phyloP scores from a whole-genome alignment of 2,797 vertebrate genomes.

The Rousettus madagascariensis region DNA sequence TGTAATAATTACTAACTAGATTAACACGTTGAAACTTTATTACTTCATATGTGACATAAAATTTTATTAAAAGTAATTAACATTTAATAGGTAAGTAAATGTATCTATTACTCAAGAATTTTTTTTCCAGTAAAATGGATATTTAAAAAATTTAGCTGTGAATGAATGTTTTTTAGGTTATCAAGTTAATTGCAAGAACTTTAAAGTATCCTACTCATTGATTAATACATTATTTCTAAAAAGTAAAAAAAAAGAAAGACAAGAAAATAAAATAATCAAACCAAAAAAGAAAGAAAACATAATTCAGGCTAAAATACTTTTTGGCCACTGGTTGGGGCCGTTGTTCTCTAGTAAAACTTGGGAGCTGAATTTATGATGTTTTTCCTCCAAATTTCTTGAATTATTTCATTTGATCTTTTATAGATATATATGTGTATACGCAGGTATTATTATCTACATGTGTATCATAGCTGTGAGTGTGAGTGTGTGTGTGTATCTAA shows the following conservation, averaged over 20 bases:
- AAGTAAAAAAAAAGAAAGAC: not conserved
- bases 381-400: not conserved
- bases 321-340: not conserved
- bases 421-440: not conserved
- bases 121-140: not conserved
- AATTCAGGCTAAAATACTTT: not conserved
- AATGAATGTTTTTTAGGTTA: not conserved
- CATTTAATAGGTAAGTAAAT: slow-evolving; percentile 10
- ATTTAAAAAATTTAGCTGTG: not conserved
- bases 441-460: not conserved
- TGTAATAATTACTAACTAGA: not conserved
- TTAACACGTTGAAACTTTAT: not conserved
- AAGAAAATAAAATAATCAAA: not conserved
- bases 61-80: not conserved
- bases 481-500: not conserved
- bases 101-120: not conserved
- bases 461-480: not conserved
- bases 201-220: not conserved
- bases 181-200: not conserved
- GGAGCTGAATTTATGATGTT: not conserved
- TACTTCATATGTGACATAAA: not conserved
- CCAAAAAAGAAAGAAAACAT: not conserved
- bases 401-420: not conserved
- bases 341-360: not conserved
- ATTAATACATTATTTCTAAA: not conserved